phyloP scores from a whole-genome alignment of 2,797 vertebrate genomes.

The Enteromius radiatus region DNA sequence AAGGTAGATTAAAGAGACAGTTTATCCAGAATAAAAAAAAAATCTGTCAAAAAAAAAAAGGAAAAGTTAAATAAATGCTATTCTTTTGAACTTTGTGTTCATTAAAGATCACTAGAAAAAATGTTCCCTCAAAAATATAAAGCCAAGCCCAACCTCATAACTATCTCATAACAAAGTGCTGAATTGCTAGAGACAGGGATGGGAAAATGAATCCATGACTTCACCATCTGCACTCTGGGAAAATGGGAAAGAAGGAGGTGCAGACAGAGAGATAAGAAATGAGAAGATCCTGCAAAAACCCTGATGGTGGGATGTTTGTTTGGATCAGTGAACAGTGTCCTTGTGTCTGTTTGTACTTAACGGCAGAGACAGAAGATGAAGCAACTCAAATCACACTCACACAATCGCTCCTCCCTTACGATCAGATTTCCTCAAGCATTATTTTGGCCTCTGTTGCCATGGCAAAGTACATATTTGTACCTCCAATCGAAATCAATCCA shows the following conservation, averaged over 20 bases:
- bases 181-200: slow-evolving; percentile 63
- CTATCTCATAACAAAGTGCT: slow-evolving; percentile 39
- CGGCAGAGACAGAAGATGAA: slow-evolving; percentile 5
- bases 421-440: slow-evolving; percentile 62
- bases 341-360: slow-evolving; percentile 43
- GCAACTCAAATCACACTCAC: slow-evolving; percentile 22
- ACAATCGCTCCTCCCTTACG: slow-evolving; percentile 37
- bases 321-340: slow-evolving; percentile 18
- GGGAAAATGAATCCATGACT: slow-evolving; percentile 62
- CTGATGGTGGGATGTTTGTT: slow-evolving; percentile 27
- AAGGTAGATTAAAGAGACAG: neutral
- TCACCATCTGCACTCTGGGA: slow-evolving; percentile 62
- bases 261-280: slow-evolving; percentile 28
- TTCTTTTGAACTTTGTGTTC: neutral
- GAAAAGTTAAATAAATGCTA: neutral
- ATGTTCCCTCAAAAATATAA: neutral
- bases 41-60: neutral
- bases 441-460: slow-evolving; percentile 70
- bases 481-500: slow-evolving; percentile 62
- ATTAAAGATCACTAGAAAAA: neutral
- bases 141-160: neutral
- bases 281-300: slow-evolving; percentile 4
- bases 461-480: slow-evolving; percentile 69
- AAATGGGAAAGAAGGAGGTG: neutral
- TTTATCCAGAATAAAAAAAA: neutral